Conservation (phyloP, 2,888 invertebrate species). For the Micropterix aruncella region DNA sequence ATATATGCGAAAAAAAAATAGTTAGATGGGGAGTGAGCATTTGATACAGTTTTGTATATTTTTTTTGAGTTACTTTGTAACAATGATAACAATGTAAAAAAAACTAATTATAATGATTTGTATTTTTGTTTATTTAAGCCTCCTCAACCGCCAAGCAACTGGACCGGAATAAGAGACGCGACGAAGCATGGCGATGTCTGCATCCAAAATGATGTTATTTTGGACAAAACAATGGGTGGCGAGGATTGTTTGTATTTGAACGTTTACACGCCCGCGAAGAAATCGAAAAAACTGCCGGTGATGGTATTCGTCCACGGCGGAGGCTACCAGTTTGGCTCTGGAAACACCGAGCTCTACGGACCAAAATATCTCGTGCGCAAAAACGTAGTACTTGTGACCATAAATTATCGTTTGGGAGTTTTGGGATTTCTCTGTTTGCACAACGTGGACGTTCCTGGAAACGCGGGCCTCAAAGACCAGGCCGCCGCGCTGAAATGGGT, state of each 20-base stretch:
- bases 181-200: no score
- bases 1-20: no score
- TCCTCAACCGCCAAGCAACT: no score
- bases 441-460: conserved; percentile 47
- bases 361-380: conserved; percentile 44
- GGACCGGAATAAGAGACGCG: no score
- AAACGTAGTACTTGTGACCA: conserved; percentile 40
- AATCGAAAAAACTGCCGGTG: conserved; percentile 30
- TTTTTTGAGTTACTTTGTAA: no score
- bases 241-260: conserved; percentile 29
- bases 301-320: conserved; percentile 54
- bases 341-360: conserved; percentile 42
- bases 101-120: no score
- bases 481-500: conserved; percentile 31
- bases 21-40: no score
- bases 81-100: no score
- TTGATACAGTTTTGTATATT: no score
- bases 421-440: conserved; percentile 49
- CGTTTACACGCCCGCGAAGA: conserved; percentile 22
- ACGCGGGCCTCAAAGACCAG: conserved; percentile 44
- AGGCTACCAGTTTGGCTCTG: conserved; percentile 42
- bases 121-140: no score
- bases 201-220: no score
- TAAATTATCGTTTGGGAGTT: conserved; percentile 43
- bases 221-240: no score